phyloP scores from a whole-genome alignment of 2,113 vertebrate genomes.

The Macquaria ambigua region DNA sequence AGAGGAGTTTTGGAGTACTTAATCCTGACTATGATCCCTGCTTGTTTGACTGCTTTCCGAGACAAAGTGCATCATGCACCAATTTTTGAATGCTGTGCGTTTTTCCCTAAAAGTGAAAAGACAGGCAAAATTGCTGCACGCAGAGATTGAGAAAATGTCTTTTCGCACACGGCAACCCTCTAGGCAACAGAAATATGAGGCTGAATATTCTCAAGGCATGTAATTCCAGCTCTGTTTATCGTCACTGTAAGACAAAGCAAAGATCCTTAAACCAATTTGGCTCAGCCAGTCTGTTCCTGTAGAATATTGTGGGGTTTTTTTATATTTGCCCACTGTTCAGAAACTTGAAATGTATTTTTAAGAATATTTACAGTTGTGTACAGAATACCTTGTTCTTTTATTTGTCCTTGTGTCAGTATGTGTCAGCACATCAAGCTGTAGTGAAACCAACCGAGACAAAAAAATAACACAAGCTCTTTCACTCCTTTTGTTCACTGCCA shows the following conservation, averaged over 20 bases:
- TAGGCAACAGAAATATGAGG: background rate
- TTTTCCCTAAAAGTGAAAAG: background rate
- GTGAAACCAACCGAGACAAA: background rate
- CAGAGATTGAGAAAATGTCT: conserved; percentile 5
- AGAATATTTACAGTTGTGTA: background rate
- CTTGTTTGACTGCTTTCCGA: conserved; percentile 44
- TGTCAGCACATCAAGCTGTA: background rate
- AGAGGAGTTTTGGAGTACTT: conserved; percentile 43
- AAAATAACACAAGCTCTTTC: background rate
- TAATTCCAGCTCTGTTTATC: conserved; percentile 33
- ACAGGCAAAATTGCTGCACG: background rate
- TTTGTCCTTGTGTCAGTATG: background rate
- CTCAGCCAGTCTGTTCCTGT: background rate
- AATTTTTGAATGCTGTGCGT: background rate
- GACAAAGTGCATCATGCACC: conserved; percentile 12
- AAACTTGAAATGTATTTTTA: background rate
- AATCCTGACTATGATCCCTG: conserved; percentile 55
- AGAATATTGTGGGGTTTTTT: background rate
- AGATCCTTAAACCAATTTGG: conserved; percentile 21
- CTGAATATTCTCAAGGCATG: conserved; percentile 34
- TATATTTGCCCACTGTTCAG: conserved; percentile 9
- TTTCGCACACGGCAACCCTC: conserved; percentile 10
- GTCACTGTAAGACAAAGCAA: conserved; percentile 2
- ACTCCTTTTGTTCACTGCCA: background rate
- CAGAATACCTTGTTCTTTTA: background rate